A percentile compares a stretch with the other conserved stretches of the same genome.
Conservation (phyloP, 2,888 invertebrate species). For the Myathropa florea region DNA sequence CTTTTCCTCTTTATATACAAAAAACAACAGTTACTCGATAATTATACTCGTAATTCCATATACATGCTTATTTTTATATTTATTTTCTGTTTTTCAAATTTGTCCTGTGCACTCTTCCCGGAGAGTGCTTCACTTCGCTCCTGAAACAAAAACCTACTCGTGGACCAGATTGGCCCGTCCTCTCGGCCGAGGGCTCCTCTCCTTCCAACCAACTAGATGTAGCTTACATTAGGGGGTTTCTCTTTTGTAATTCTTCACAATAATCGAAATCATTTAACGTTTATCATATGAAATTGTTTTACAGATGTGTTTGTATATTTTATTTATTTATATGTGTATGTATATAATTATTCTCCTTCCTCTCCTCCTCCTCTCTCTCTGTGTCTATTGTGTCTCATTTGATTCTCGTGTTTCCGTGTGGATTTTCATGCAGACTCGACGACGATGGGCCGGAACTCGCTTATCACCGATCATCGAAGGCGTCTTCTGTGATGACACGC, state of each 20-base stretch:
- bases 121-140: background rate
- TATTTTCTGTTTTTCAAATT: background rate
- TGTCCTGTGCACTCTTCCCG: background rate
- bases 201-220: slow-evolving; percentile 18
- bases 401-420: slow-evolving; percentile 37
- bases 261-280: slow-evolving; percentile 62
- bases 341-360: slow-evolving; percentile 5
- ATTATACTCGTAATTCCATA: slow-evolving; percentile 41
- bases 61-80: slow-evolving; percentile 35
- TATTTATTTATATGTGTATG: slow-evolving; percentile 23
- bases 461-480: slow-evolving; percentile 53
- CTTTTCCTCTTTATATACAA: slow-evolving; percentile 56
- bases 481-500: background rate
- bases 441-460: background rate
- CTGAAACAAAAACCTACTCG: background rate
- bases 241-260: slow-evolving; percentile 37
- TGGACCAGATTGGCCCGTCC: background rate
- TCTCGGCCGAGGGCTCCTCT: background rate
- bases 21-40: slow-evolving; percentile 59
- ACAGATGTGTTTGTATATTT: slow-evolving; percentile 40
- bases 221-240: slow-evolving; percentile 27
- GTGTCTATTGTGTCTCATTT: slow-evolving; percentile 12
- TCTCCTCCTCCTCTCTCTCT: background rate
- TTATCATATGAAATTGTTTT: slow-evolving; percentile 61
- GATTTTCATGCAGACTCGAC: background rate